A percentile compares a stretch with the other conserved stretches of the same genome.
Evolutionary conservation across 2,888 invertebrate genomes (phyloP).

Genomic region (Acrocyrtus sp.): DNA sequence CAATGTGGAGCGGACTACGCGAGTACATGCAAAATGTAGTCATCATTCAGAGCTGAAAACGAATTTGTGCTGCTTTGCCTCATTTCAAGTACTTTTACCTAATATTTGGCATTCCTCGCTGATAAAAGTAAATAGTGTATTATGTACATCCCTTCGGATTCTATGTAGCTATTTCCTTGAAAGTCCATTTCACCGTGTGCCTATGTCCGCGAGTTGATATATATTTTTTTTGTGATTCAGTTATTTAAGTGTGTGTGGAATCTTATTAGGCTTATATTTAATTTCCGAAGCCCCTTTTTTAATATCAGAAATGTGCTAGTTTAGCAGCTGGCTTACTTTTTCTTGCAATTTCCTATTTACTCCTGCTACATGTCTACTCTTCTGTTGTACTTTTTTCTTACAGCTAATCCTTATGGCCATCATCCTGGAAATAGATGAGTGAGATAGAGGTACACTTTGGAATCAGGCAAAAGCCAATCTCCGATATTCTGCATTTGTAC

Average conservation of each 20-base stretch:
- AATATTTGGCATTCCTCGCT: no score
- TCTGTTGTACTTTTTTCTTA: background rate
- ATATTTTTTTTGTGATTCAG: slow-evolving; percentile 48
- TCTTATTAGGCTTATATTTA: slow-evolving; percentile 36
- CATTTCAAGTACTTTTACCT: no score
- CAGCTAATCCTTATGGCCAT: slow-evolving; percentile 51
- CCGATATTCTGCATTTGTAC: slow-evolving; percentile 39
- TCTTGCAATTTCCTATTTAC: slow-evolving; percentile 1
- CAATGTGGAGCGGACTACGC: no score
- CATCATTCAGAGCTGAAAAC: no score
- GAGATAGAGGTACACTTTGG: slow-evolving; percentile 11
- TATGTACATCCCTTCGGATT: no score
- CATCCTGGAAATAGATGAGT: slow-evolving; percentile 30
- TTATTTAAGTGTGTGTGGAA: slow-evolving; percentile 41
- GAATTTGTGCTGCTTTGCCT: no score
- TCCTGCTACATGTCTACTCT: slow-evolving; percentile 12
- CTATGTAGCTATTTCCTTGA: no score
- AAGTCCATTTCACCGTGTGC: no score
- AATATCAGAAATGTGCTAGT: slow-evolving; percentile 17
- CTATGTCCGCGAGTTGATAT: no score
- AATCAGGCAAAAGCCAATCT: slow-evolving; percentile 39
- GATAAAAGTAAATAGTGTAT: no score
- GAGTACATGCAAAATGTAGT: no score
- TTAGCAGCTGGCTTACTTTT: slow-evolving; percentile 18
- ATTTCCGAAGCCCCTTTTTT: slow-evolving; percentile 38